Conservation (phyloP, 2,113 vertebrate species). For the Macquaria australasica region DNA sequence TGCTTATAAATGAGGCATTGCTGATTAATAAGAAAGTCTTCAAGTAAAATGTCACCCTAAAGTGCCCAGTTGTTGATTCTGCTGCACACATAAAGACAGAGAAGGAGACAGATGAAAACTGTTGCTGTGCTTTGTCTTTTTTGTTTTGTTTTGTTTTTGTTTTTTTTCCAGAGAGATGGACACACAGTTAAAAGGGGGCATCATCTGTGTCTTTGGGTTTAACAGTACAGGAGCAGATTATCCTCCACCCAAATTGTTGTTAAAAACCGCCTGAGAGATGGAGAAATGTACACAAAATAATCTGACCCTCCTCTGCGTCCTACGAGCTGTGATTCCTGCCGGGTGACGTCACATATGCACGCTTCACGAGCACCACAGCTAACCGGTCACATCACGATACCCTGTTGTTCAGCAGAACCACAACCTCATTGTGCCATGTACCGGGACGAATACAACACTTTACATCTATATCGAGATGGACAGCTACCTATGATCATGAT, state of each 20-base stretch:
- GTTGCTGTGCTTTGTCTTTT: slow-evolving; percentile 70
- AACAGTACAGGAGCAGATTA: slow-evolving; percentile 67
- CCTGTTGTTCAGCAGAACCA: slow-evolving; percentile 76
- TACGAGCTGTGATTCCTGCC: neutral
- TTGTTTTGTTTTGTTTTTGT: neutral
- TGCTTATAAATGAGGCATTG: slow-evolving; percentile 51
- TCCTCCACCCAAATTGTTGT: slow-evolving; percentile 52
- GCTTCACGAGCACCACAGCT: slow-evolving; percentile 32
- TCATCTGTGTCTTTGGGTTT: slow-evolving; percentile 70
- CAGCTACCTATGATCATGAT: slow-evolving; percentile 28
- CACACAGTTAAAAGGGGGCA: slow-evolving; percentile 52
- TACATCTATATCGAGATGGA: slow-evolving; percentile 19
- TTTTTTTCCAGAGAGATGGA: slow-evolving; percentile 37
- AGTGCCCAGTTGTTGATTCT: slow-evolving; percentile 76
- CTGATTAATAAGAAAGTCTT: slow-evolving; percentile 64
- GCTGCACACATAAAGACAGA: slow-evolving; percentile 67
- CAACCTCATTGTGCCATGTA: slow-evolving; percentile 66
- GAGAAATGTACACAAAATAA: slow-evolving; percentile 54
- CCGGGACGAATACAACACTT: slow-evolving; percentile 30
- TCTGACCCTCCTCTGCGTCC: slow-evolving; percentile 5
- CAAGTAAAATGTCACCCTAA: slow-evolving; percentile 78
- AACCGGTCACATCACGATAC: slow-evolving; percentile 47
- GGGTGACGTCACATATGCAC: slow-evolving; percentile 15
- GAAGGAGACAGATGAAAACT: slow-evolving; percentile 53
- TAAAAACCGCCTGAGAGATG: slow-evolving; percentile 69